These are phyloP conservation scores for Pelodiscus sinensis DNA, from an alignment of 2,113 vertebrate species.

Conservation along the genomic window DNA sequence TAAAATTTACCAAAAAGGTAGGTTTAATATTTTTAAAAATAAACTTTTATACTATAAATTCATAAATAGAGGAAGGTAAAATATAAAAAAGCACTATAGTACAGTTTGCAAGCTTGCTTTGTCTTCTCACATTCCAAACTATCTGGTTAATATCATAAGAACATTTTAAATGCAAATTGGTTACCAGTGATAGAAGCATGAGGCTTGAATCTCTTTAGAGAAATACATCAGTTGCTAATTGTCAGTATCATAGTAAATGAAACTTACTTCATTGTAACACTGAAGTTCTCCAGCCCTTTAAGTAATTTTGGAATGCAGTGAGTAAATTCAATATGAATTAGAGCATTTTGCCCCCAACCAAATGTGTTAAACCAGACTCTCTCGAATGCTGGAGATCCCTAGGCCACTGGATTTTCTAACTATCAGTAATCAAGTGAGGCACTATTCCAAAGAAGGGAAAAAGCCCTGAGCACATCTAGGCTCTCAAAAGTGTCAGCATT, in stretches of 20 bases:
- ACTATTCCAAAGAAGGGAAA: conserved; percentile 32
- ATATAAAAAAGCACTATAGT: conserved; percentile 68
- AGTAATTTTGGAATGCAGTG: conserved; percentile 61
- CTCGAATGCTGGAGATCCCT: background rate
- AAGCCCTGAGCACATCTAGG: background rate
- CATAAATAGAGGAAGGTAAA: conserved; percentile 76
- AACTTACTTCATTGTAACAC: conserved; percentile 59
- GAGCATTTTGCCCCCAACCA: conserved; percentile 42
- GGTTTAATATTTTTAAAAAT: conserved; percentile 73
- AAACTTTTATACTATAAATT: conserved; percentile 68
- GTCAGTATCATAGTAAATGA: conserved; percentile 60
- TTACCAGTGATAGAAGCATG: conserved; percentile 41
- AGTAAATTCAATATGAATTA: conserved; percentile 79
- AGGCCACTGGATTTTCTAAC: background rate
- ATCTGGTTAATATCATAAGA: conserved; percentile 34
- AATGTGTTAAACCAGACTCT: conserved; percentile 38
- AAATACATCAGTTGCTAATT: too few species aligned
- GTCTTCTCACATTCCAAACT: conserved; percentile 45
- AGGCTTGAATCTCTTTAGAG: conserved; percentile 45
- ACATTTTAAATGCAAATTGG: conserved; percentile 54
- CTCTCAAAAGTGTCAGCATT: background rate
- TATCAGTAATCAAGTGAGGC: conserved; percentile 20
- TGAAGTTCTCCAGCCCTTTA: conserved; percentile 42
- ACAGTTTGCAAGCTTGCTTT: conserved; percentile 60
- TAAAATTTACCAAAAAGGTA: conserved; percentile 52